phyloP scores from a whole-genome alignment of 2,888 invertebrate genomes.

The Meliscaeva auricollis region DNA sequence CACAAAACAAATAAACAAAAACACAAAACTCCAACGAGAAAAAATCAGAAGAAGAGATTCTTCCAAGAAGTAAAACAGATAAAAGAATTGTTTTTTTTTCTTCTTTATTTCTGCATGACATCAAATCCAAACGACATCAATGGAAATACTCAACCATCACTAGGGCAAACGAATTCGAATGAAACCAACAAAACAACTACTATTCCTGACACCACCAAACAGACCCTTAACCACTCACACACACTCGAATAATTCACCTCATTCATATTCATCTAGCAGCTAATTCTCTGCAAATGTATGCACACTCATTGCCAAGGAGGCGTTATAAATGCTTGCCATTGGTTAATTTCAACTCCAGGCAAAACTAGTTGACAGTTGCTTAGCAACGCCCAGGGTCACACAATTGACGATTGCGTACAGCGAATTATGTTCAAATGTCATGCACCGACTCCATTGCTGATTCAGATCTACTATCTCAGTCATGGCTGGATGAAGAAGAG shows the following conservation, averaged over 20 bases:
- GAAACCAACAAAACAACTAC: constrained; percentile 12
- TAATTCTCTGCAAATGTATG: constrained; percentile 28
- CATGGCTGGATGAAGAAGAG: constrained; percentile 43
- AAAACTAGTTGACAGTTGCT: constrained; percentile 82
- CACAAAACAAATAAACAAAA: constrained; percentile 54
- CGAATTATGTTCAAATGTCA: constrained; percentile 54
- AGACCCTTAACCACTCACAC: constrained; percentile 42
- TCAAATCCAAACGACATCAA: constrained; percentile 70
- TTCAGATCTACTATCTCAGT: constrained; percentile 45
- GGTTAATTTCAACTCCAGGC: constrained; percentile 41
- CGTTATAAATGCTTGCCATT: constrained; percentile 53
- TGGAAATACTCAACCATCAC: constrained; percentile 71
- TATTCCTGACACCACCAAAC: constrained; percentile 42
- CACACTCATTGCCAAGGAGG: constrained; percentile 61
- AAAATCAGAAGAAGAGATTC: constrained; percentile 43
- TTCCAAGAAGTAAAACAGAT: constrained; percentile 68
- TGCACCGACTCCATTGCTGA: constrained; percentile 76
- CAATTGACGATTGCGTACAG: constrained; percentile 57
- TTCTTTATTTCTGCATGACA: constrained; percentile 52
- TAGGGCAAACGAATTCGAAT: constrained; percentile 46
- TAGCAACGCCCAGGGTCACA: constrained; percentile 82
- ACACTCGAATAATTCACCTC: constrained; percentile 19
- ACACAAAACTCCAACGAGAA: constrained; percentile 52
- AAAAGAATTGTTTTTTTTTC: constrained; percentile 56
- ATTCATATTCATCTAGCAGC: constrained; percentile 25